A percentile compares a stretch with the other conserved stretches of the same genome.
Evolutionary conservation across 2,888 invertebrate species (phyloP).

Genomic region (Biston betularia): DNA sequence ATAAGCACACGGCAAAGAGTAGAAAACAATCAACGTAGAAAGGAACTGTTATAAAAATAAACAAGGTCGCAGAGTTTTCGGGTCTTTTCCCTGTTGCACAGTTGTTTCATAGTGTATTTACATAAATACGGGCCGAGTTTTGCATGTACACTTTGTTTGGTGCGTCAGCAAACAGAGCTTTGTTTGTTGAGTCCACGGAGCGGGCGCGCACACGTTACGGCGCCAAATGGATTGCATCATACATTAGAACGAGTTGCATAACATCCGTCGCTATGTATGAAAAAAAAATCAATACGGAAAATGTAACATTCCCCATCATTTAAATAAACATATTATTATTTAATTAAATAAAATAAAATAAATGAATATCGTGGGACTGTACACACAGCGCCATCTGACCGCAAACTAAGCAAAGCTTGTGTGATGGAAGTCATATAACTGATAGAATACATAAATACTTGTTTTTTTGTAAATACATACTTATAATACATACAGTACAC

Average conservation of each 20-base stretch:
- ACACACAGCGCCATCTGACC: too few species aligned
- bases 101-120: slow-evolving; percentile 76
- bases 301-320: slow-evolving; percentile 13
- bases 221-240: slow-evolving; percentile 66
- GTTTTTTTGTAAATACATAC: too few species aligned
- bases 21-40: slow-evolving; percentile 64
- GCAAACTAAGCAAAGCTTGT: too few species aligned
- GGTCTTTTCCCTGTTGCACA: slow-evolving; percentile 65
- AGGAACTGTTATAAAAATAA: slow-evolving; percentile 69
- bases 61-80: slow-evolving; percentile 65
- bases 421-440: too few species aligned
- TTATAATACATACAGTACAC: too few species aligned
- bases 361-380: too few species aligned
- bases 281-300: neutral
- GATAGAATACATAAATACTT: too few species aligned
- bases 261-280: slow-evolving; percentile 37
- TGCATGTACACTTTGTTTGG: slow-evolving; percentile 72
- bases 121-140: slow-evolving; percentile 71
- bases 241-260: slow-evolving; percentile 56
- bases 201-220: slow-evolving; percentile 47
- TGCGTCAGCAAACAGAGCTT: slow-evolving; percentile 66
- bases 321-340: too few species aligned
- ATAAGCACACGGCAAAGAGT: slow-evolving; percentile 50
- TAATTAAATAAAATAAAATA: too few species aligned
- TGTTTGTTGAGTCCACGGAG: slow-evolving; percentile 61